phyloP scores from a whole-genome alignment of 2,888 invertebrate genomes.

The Deroplatys truncata region DNA sequence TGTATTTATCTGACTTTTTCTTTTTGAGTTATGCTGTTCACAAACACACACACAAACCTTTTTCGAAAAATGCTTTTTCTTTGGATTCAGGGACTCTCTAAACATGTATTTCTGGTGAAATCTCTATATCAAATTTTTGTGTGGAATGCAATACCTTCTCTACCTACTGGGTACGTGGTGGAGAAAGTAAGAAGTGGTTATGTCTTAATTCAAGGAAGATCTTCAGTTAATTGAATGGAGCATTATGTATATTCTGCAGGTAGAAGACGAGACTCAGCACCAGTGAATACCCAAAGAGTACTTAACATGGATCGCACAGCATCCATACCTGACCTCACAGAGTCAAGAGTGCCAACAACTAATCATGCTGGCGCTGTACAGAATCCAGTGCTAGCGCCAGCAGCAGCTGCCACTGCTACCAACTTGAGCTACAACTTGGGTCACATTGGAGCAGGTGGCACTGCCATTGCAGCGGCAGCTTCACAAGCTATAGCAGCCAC shows the following conservation, averaged over 20 bases:
- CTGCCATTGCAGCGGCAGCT: conserved; percentile 89
- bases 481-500: conserved; percentile 95
- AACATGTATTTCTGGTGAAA: too few species aligned
- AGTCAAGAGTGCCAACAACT: conserved; percentile 21
- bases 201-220: too few species aligned
- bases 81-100: too few species aligned
- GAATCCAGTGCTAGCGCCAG: conserved; percentile 25
- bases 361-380: conserved; percentile 29
- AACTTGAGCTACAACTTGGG: conserved; percentile 65
- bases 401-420: conserved; percentile 37
- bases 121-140: too few species aligned
- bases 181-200: too few species aligned
- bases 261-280: conserved; percentile 69
- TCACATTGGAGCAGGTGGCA: conserved; percentile 79
- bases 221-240: too few species aligned
- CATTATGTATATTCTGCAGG: conserved; percentile 45
- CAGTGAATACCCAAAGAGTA: conserved; percentile 44
- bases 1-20: too few species aligned
- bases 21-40: too few species aligned
- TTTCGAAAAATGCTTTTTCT: too few species aligned
- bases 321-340: conserved; percentile 37
- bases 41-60: too few species aligned
- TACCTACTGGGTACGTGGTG: too few species aligned
- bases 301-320: conserved; percentile 49
- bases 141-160: too few species aligned